These are phyloP conservation scores for Thamnophis elegans DNA, from an alignment of 2,797 vertebrate genomes.

Conservation along the genomic window DNA sequence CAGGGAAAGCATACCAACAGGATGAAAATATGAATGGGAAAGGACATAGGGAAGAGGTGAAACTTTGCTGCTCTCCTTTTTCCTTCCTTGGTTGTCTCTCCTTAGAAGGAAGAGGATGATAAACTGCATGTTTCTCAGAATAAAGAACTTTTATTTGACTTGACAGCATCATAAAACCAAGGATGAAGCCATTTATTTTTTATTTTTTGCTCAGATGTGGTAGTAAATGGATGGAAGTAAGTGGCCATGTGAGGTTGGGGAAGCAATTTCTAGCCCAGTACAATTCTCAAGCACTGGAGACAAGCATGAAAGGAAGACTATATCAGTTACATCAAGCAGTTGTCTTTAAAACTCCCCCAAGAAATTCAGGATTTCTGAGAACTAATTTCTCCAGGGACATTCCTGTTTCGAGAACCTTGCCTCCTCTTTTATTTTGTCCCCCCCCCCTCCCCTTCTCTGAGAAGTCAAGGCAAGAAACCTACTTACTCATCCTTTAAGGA, in stretches of 20 bases:
- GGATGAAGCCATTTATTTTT: not conserved
- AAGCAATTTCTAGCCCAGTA: not conserved
- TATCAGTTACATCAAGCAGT: not conserved
- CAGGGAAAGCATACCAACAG: not conserved
- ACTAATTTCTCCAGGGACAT: not conserved
- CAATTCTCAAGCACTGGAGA: not conserved
- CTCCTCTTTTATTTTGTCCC: not conserved
- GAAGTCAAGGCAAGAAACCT: not conserved
- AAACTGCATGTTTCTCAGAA: not conserved
- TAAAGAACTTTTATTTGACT: not conserved
- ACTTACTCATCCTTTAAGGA: no score
- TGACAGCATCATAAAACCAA: not conserved
- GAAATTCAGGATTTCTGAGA: not conserved
- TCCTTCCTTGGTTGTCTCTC: not conserved
- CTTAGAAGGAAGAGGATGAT: not conserved
- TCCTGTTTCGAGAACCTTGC: not conserved
- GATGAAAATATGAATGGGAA: not conserved
- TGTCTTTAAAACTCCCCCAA: not conserved
- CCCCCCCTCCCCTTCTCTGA: not conserved
- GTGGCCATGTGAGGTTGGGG: not conserved
- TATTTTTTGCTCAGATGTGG: not conserved
- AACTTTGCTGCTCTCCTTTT: not conserved
- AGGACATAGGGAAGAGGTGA: not conserved
- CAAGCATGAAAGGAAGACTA: not conserved
- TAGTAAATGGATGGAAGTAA: not conserved